Conservation (phyloP, 2,797 vertebrate species). For the Notoglanidium macrostoma region DNA sequence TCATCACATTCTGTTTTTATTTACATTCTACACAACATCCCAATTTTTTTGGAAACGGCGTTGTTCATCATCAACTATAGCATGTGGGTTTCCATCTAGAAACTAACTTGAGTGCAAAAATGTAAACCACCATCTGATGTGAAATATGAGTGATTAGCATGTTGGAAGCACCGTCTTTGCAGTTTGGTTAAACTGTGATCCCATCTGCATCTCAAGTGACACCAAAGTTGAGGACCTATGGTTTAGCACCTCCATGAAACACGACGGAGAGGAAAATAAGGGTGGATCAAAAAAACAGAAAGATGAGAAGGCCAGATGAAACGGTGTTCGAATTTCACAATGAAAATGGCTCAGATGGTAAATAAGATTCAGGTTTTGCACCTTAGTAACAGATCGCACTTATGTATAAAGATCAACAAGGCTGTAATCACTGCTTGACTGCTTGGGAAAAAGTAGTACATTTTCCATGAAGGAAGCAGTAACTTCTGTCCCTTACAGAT, state of each 20-base stretch:
- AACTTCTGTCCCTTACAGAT: neutral
- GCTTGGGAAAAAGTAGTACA: constrained; percentile 10
- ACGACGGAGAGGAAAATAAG: constrained; percentile 18
- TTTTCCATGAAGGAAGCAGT: constrained; percentile 1
- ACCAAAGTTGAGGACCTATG: neutral
- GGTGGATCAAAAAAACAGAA: neutral
- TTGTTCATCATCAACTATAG: neutral
- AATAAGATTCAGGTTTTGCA: constrained; percentile 23
- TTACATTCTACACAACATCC: too few relatives aligned
- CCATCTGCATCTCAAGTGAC: neutral
- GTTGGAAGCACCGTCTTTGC: neutral
- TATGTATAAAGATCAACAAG: constrained; percentile 5
- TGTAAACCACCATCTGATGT: neutral
- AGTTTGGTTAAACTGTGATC: too few relatives aligned
- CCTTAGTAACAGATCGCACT: constrained; percentile 20
- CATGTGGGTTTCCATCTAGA: neutral
- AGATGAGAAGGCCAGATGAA: constrained; percentile 12
- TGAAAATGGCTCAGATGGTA: constrained; percentile 25
- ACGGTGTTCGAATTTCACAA: constrained; percentile 3
- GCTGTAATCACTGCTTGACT: neutral
- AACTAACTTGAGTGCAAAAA: neutral
- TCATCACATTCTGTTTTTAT: too few relatives aligned
- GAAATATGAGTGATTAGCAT: neutral
- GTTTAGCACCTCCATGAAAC: constrained; percentile 9
- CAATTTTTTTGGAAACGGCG: too few relatives aligned